These are phyloP conservation scores for Phaetusa simplex DNA, from an alignment of 2,113 vertebrate species.

Conservation along the genomic window DNA sequence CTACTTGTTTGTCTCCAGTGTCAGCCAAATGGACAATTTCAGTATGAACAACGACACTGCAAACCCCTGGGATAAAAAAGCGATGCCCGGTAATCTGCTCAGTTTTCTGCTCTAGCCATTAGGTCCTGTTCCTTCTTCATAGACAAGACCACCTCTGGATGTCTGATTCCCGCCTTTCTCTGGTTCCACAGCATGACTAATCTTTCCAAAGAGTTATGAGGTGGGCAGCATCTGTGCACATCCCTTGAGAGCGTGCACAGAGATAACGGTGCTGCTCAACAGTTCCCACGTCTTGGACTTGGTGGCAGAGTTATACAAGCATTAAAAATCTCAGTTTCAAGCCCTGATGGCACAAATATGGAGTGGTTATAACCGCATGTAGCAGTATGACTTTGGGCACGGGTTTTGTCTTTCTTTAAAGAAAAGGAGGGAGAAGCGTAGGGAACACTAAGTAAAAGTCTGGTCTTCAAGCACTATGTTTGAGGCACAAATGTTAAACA, in stretches of 20 bases:
- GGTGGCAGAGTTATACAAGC: not conserved
- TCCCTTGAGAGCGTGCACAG: not conserved
- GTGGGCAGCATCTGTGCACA: not conserved
- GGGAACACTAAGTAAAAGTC: not conserved
- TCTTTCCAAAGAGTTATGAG: not conserved
- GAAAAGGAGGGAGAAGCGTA: not conserved
- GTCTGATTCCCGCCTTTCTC: not conserved
- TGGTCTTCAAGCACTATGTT: not conserved
- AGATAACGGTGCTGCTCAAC: rapidly evolving
- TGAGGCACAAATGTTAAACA: not conserved
- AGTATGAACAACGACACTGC: not conserved
- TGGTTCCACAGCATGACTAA: not conserved
- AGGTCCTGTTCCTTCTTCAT: not conserved
- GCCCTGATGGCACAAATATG: not conserved
- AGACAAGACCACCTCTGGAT: not conserved
- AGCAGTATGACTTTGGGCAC: not conserved
- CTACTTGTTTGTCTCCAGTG: not conserved
- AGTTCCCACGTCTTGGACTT: not conserved
- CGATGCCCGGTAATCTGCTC: not conserved
- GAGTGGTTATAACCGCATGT: not conserved
- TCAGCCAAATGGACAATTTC: not conserved
- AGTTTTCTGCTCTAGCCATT: not conserved
- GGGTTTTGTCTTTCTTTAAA: not conserved
- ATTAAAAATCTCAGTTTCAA: not conserved
- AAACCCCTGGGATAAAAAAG: not conserved